phyloP scores from a whole-genome alignment of 2,888 invertebrate species.

The Ochropleura leucogaster region DNA sequence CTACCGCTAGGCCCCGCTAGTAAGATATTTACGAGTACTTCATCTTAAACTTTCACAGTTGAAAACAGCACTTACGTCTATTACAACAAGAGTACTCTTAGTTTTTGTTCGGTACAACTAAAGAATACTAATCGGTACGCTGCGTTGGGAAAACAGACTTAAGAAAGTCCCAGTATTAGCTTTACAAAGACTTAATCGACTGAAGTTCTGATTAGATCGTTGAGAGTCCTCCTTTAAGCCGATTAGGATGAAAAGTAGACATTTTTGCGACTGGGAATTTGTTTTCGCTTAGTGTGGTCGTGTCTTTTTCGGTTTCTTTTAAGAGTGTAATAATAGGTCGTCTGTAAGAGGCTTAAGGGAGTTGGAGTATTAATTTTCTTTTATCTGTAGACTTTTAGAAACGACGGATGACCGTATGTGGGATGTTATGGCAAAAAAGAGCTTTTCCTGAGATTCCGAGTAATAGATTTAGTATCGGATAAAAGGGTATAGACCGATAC shows the following conservation, averaged over 20 bases:
- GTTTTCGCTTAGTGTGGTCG: slow-evolving; percentile 20
- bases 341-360: slow-evolving; percentile 7
- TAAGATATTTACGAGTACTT: not conserved
- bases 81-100: slow-evolving; percentile 21
- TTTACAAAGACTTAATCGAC: slow-evolving; percentile 36
- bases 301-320: slow-evolving; percentile 2
- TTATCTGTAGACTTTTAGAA: not conserved
- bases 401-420: too few relatives aligned
- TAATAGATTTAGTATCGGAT: too few relatives aligned
- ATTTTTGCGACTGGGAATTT: slow-evolving; percentile 31
- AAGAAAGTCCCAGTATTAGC: slow-evolving; percentile 45
- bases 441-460: too few relatives aligned
- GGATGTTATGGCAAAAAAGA: too few relatives aligned
- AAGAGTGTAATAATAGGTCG: not conserved
- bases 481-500: too few relatives aligned
- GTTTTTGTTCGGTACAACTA: slow-evolving; percentile 33
- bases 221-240: slow-evolving; percentile 42
- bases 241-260: slow-evolving; percentile 47
- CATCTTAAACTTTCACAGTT: slow-evolving; percentile 26
- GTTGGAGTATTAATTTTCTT: not conserved
- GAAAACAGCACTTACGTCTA: slow-evolving; percentile 37
- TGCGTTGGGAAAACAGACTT: slow-evolving; percentile 37
- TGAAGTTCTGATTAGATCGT: slow-evolving; percentile 56
- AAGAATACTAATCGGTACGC: slow-evolving; percentile 56
- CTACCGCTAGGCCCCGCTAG: too few relatives aligned